phyloP scores from a whole-genome alignment of 1,140 invertebrate species.

The Eubasilissa regina region DNA sequence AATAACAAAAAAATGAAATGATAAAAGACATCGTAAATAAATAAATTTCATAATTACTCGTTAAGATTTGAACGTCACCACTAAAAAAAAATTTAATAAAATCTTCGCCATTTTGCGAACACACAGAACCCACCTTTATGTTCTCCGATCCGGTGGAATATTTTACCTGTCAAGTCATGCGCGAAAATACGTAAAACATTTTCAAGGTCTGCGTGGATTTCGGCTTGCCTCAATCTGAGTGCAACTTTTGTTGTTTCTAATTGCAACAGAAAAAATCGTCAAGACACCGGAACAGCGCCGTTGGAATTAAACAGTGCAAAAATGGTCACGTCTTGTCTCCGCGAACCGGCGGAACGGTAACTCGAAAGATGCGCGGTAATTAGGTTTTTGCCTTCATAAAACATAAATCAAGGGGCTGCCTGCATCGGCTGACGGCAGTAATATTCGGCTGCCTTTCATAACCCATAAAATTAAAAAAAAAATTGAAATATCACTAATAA shows the following conservation, averaged over 20 bases:
- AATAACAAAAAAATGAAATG: too few species aligned
- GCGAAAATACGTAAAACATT: conserved; percentile 52
- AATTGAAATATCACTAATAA: too few species aligned
- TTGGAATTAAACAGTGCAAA: conserved; percentile 40
- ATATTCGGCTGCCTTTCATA: too few species aligned
- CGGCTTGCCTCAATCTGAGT: conserved; percentile 43
- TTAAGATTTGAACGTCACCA: neutral
- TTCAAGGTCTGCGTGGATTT: conserved; percentile 57
- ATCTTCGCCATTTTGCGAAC: neutral
- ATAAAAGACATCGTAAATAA: too few species aligned
- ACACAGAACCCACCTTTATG: conserved; percentile 11
- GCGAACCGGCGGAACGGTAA: conserved; percentile 22
- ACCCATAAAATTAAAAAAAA: too few species aligned
- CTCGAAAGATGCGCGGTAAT: neutral
- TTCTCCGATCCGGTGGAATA: neutral
- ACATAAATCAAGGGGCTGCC: too few species aligned
- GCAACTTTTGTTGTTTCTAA: conserved; percentile 52
- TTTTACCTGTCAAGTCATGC: conserved; percentile 50
- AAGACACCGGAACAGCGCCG: conserved; percentile 50
- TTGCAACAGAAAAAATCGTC: conserved; percentile 47
- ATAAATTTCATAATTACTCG: too few species aligned
- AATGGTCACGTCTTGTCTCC: conserved; percentile 36
- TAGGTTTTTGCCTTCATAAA: neutral
- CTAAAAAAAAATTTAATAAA: conserved; percentile 12
- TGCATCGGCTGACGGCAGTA: too few species aligned